These are phyloP conservation scores for Calonectris borealis DNA, from an alignment of 2,113 vertebrate species.

Conservation along the genomic window DNA sequence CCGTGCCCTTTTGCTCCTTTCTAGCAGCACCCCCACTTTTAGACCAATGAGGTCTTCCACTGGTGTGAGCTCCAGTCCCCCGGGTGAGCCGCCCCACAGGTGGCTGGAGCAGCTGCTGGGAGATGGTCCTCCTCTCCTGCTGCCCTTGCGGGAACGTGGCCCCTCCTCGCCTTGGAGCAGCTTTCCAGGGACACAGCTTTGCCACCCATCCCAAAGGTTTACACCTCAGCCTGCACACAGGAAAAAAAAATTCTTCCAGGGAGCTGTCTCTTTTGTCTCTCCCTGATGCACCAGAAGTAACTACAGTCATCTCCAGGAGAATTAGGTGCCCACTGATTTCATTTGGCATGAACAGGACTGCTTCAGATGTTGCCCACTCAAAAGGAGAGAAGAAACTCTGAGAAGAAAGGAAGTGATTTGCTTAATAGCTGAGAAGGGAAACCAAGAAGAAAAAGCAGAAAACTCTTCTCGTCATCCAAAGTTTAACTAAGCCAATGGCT, in stretches of 20 bases:
- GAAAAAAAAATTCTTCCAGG: not conserved
- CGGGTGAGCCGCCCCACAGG: not conserved
- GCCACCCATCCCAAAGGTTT: not conserved
- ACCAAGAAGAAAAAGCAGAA: not conserved
- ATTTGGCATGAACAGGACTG: not conserved
- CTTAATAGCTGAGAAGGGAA: not conserved
- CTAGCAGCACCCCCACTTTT: accelerated
- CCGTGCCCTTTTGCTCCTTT: not conserved
- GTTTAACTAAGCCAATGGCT: not conserved
- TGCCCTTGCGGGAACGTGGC: accelerated
- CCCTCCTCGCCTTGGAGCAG: not conserved
- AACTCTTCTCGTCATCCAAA: not conserved
- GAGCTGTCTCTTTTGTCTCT: not conserved
- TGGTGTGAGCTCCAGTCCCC: not conserved
- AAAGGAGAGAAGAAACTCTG: not conserved
- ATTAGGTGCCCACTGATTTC: not conserved
- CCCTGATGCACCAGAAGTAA: not conserved
- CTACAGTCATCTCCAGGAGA: not conserved
- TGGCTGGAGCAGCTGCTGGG: not conserved
- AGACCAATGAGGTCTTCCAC: not conserved
- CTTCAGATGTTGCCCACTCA: not conserved
- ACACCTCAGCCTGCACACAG: not conserved
- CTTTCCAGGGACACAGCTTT: not conserved
- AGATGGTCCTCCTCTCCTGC: not conserved
- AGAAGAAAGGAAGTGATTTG: not conserved